Evolutionary conservation across 2,113 vertebrate genomes (phyloP), one percentile per base, ranked within the genome.

Genomic region (Mastomys natalensis): DNA sequence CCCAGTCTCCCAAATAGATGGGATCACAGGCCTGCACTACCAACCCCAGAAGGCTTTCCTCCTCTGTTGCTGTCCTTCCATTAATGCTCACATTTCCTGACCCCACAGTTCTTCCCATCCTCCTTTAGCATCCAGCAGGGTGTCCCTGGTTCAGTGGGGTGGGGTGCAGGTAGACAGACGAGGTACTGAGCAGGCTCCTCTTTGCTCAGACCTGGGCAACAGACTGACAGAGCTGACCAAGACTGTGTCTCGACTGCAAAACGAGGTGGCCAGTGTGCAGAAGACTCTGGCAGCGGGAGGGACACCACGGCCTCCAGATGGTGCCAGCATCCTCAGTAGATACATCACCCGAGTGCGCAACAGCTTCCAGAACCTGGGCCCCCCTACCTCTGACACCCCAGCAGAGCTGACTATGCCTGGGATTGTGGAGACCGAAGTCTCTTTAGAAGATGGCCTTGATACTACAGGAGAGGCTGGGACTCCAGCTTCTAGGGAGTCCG

Each of bases 211-310:
- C 74, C 76, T 99, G 37, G 99, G 99, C 1, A 99, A 99, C 97
- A 98, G 99, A 43, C 98, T 99, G 98, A 99, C 99, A 11, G 99
- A 99, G 97, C 98, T 99, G 85, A 99, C 97, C 97, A 99, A 99
- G 98, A 98, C 98, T 0, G 98, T 99, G 24, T 40, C 90, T 74
- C 98, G 98, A 84, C 98, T 99, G 34, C 99, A 99, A 93, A 88
- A 66, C 0, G 99, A 99, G 43, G 98, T 99, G 85, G 99, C 99
- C 45, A 60, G 96, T 1, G 66, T 99, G 64, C 98, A 98, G n/a
- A 97, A 97, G 51, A 97, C 97, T 6, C 37, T 99, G 95, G 88
- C 11, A 0, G 84, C 98, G 0, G 90, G 72, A 3, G 9, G 91
- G 34, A 43, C 34, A 0, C 64, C 43, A 0, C 77, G 53, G 55